Base-by-base conservation (phyloP, 2,797 vertebrate genomes). In the Nyctibius grandis region DNA sequence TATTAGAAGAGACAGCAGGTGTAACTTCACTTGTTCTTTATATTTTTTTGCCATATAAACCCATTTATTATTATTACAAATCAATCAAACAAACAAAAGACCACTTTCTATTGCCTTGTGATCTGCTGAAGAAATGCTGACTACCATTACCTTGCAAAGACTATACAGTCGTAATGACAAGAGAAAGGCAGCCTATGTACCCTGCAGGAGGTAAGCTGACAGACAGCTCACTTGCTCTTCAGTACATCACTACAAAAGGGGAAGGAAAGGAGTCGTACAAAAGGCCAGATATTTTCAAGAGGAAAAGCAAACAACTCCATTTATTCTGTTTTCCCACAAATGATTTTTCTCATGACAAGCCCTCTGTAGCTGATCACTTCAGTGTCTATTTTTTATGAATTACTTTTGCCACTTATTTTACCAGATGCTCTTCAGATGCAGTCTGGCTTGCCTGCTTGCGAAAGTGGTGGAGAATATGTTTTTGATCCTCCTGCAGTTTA, bases 401-500 rank as follows among this genome's bases (percentile, higher is more conserved):
- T 33, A 22, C 26, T 47, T 50, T 48, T 67, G 48, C 25, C 11
- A 65, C 18, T 50, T 54, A 17, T 18, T 61, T 68, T 68, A 20
- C 7, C 25, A 40, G 20, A 23, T 54, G 12, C 9, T 45, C 17
- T 73, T 29, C n/a, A 50, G 38, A 34, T 14, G 12, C 29, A 3
- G 7, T 14, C 17, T 3, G 1, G 5, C 16, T 68, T 74, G 29
- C 15, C 44, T 68, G 4, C 16, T 25, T 82, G 15, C 45, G 61
- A 68, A 34, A 0, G 0, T n/a, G 21, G 13, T 25, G 18, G 10
- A 53, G 22, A 6, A 15, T 25, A 29, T 29, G 22, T 6, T 28
- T 69, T 45, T 61, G 69, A 51, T 40, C 33, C 7, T 79, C 11
- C 25, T 63, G 54, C 15, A 74, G 22, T 19, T 36, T 26, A 54